Base-by-base conservation (phyloP, 1,140 invertebrate genomes). In the Orussus abietinus region DNA sequence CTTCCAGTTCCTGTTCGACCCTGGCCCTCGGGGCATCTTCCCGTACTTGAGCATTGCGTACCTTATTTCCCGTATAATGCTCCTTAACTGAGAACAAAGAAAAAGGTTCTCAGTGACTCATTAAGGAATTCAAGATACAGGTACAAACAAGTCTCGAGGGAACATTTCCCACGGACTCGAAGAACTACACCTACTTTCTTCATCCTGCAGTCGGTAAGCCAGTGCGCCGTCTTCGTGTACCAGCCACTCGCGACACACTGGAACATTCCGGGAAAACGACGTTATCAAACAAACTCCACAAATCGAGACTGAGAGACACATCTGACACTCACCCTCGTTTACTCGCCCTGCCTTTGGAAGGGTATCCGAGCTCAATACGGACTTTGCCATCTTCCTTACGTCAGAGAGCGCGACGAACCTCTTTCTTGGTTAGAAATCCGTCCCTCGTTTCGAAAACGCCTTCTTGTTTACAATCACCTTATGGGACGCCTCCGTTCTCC, bases 211-310 rank as follows among this genome's bases (percentile, higher is more conserved):
- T 41, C 84, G 81, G 68, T 94, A 86, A 4, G 92, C 92, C 49
- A 95, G 69, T 6, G 89, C 91, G 31, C 88, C 85, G 72, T 96
- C 93, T 69, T 95, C 89, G 54, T 91, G 83, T 28, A 96, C 87
- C 46, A 92, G 76, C 91, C 92, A 96, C 74, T 95, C 85, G 47
- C 83, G 80, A 63, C 89, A 87, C 20, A 92, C 88, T 90, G 72
- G 17, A 82, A 81, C 44, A 62, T 51, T 15, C 39, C 15, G 36
- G 15, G 38, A 43, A 48, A 31, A 32, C 22, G 13, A 33, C 17
- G 32, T 33, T 12, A 31, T 22, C 31, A 13, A 21, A 17, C 6
- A 10, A 39, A 10, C 9, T 33, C 5, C 9, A 5, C 14, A 40
- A 35, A 42, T 19, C 21, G 36, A 45, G 43, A 45, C 35, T 36